Base-by-base conservation (phyloP, 2,797 vertebrate species). In the Pogoniulus pusillus region DNA sequence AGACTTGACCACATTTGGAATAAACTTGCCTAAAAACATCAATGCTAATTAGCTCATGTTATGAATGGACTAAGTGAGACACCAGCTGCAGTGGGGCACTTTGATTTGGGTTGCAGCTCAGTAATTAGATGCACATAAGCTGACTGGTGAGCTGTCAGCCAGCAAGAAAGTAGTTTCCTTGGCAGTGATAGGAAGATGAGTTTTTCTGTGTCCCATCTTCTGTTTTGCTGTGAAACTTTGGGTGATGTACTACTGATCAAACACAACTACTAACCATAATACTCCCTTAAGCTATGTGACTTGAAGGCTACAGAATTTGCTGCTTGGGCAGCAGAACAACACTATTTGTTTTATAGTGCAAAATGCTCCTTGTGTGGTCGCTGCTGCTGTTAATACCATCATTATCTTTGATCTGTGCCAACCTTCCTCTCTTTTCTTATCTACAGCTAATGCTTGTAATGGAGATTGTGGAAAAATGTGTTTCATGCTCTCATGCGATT, bases 41-140 rank as follows among this genome's bases (percentile, higher is more conserved):
- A 90, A 96, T 96, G 96, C 84, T 97, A 97, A 97, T 98, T 95
- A 95, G 92, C 93, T 96, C 20, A 7, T 90, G 94, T 96, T 97
- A 94, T 94, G 87, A 96, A 95, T 96, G 96, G 95, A 96, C 97
- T 97, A 97, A 96, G 94, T 75, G 76, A 96, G 94, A 97, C 95
- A 97, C 96, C 97, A 97, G 96, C 97, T 98, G 97, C 94, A 92
- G 30, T 2, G 45, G 86, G 87, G 84, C 75, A 95, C 97, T 97
- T 97, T 97, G 96, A 97, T 97, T 96, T 95, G 74, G 49, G 72
- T 78, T 95, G 34, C 6, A 45, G 73, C 84, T 97, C 53, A 2
- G 64, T 96, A 97, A 97, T 97, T 92, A 97, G 96, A 96, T 96
- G 91, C 84, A 65, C 74, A 93, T 95, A 94, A 90, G 58, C 87